phyloP scores from a whole-genome alignment of 2,888 invertebrate species.

The Xestia rhomboidea region DNA sequence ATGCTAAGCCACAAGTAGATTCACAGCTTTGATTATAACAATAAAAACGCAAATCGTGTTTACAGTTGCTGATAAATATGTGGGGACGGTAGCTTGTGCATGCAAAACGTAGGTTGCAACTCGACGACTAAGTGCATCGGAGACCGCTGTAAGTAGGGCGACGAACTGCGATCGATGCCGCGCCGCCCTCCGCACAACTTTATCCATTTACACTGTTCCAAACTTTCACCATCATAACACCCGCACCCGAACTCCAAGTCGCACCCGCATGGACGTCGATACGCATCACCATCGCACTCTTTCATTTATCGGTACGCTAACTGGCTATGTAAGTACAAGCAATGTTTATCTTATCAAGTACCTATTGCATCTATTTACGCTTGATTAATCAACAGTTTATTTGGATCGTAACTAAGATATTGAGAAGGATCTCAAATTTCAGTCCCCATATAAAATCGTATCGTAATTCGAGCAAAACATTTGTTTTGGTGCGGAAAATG shows the following conservation, averaged over 20 bases:
- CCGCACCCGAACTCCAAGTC: constrained; percentile 68
- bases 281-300: constrained; percentile 57
- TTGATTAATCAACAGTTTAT: constrained; percentile 5
- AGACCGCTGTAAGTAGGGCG: constrained; percentile 88
- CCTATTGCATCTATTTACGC: not conserved
- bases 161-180: constrained; percentile 90
- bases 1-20: constrained; percentile 11
- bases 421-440: constrained; percentile 11
- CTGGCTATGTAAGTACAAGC: constrained; percentile 4
- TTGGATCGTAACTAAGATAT: constrained; percentile 6
- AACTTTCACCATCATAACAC: constrained; percentile 87
- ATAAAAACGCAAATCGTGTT: constrained; percentile 57
- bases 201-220: constrained; percentile 88
- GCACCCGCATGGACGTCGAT: constrained; percentile 58
- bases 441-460: constrained; percentile 7
- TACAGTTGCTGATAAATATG: constrained; percentile 56
- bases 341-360: not conserved
- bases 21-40: constrained; percentile 26
- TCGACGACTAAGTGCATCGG: constrained; percentile 85
- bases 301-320: constrained; percentile 46
- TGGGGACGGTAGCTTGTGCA: constrained; percentile 55
- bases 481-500: constrained; percentile 51
- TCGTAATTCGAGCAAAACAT: constrained; percentile 30
- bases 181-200: constrained; percentile 87
- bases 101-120: constrained; percentile 81